A percentile compares a stretch with the other conserved stretches of the same genome.
Conservation (phyloP, 2,888 invertebrate genomes). For the Miltochrista miniata region DNA sequence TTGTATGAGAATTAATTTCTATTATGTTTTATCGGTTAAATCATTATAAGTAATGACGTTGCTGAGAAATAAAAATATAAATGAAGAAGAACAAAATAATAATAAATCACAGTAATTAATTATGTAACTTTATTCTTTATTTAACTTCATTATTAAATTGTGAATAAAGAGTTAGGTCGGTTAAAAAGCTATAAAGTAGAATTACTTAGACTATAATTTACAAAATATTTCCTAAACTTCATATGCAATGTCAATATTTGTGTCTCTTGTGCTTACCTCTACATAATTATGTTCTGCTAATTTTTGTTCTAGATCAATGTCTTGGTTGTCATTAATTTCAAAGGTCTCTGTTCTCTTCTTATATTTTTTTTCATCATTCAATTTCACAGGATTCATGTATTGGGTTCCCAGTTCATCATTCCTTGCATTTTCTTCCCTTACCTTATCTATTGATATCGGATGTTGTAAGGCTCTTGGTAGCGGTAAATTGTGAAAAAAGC, state of each 20-base stretch:
- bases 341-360: conserved; percentile 1
- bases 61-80: too few relatives aligned
- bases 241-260: conserved; percentile 4
- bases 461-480: conserved; percentile 64
- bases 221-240: too few relatives aligned
- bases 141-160: too few relatives aligned
- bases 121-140: too few relatives aligned
- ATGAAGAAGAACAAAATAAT: too few relatives aligned
- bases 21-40: too few relatives aligned
- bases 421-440: conserved; percentile 36
- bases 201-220: too few relatives aligned
- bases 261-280: conserved; percentile 14
- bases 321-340: conserved; percentile 9
- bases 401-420: conserved; percentile 14
- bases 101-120: too few relatives aligned
- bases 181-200: too few relatives aligned
- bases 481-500: conserved; percentile 65
- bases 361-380: background rate
- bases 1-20: too few relatives aligned
- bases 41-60: too few relatives aligned
- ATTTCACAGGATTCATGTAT: conserved; percentile 9
- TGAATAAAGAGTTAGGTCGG: too few relatives aligned
- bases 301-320: conserved; percentile 1
- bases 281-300: conserved; percentile 12
- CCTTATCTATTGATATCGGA: conserved; percentile 58